These are phyloP conservation scores for Sander lucioperca DNA, from an alignment of 2,113 vertebrate species.

Conservation along the genomic window DNA sequence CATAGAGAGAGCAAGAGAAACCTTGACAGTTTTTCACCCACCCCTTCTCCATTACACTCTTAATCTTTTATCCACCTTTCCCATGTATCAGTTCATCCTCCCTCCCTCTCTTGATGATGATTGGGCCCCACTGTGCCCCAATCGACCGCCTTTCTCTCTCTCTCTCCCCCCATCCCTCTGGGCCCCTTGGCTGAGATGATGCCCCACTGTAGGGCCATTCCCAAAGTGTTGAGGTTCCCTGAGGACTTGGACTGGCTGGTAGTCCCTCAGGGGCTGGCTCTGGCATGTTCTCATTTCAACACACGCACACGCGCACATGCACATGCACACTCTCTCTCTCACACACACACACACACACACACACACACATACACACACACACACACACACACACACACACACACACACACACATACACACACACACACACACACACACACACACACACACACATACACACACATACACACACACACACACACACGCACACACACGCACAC, in stretches of 20 bases:
- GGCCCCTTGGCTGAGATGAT: constrained; percentile 42
- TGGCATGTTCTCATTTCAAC: constrained; percentile 42
- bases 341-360: constrained; percentile 36
- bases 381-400: constrained; percentile 20
- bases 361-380: constrained; percentile 28
- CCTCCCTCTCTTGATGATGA: constrained; percentile 52
- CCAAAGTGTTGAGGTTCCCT: constrained; percentile 60
- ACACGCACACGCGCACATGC: constrained; percentile 36
- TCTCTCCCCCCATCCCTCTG: constrained; percentile 27
- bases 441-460: constrained; percentile 17
- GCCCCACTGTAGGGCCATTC: constrained; percentile 69
- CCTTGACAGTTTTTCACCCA: constrained; percentile 21
- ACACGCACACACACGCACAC: constrained; percentile 35
- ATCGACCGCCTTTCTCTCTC: neutral
- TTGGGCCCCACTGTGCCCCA: constrained; percentile 1
- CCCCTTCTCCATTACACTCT: constrained; percentile 39
- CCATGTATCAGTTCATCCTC: constrained; percentile 39
- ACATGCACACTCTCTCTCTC: constrained; percentile 30
- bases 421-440: constrained; percentile 42
- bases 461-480: constrained; percentile 26
- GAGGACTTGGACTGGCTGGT: constrained; percentile 60
- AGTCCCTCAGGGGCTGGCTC: constrained; percentile 56
- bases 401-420: constrained; percentile 30
- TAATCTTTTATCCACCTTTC: constrained; percentile 42
- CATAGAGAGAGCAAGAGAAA: too few species aligned